Evolutionary conservation across 2,888 invertebrate species (phyloP).

Genomic region (Chalcosyrphus nemorum): DNA sequence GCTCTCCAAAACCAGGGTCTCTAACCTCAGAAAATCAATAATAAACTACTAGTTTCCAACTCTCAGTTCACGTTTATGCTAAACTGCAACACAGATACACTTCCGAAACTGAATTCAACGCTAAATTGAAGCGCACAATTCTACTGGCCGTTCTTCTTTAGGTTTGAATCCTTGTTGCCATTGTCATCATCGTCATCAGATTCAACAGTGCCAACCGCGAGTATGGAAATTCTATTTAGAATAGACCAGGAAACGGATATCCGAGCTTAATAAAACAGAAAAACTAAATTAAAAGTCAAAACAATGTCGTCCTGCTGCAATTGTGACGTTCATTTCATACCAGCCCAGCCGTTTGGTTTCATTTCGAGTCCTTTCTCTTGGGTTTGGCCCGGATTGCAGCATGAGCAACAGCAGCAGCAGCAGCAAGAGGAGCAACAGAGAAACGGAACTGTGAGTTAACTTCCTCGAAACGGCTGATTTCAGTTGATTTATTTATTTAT

Average conservation of each 20-base stretch:
- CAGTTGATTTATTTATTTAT: constrained; percentile 69
- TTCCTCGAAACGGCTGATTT: constrained; percentile 69
- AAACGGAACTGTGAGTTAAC: constrained; percentile 62
- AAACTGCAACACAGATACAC: background rate
- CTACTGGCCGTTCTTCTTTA: background rate
- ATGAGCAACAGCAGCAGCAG: constrained; percentile 30
- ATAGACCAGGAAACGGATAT: constrained; percentile 43
- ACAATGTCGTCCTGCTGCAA: constrained; percentile 49
- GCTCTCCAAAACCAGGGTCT: too few relatives aligned
- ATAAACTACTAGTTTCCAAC: background rate
- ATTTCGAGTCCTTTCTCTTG: constrained; percentile 11
- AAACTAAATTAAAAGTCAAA: constrained; percentile 64
- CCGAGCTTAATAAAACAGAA: constrained; percentile 53
- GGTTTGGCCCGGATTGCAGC: background rate
- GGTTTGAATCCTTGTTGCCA: background rate
- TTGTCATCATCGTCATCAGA: constrained; percentile 9
- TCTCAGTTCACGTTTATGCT: background rate
- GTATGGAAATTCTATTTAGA: background rate
- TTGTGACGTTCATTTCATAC: constrained; percentile 6
- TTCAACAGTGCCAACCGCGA: constrained; percentile 34
- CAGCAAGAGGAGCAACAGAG: too few relatives aligned
- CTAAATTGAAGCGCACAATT: background rate
- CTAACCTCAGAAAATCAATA: too few relatives aligned
- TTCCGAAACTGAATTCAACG: background rate
- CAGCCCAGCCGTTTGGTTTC: background rate